Evolutionary conservation across 2,888 invertebrate genomes (phyloP).

Genomic region (Erebia palarica): DNA sequence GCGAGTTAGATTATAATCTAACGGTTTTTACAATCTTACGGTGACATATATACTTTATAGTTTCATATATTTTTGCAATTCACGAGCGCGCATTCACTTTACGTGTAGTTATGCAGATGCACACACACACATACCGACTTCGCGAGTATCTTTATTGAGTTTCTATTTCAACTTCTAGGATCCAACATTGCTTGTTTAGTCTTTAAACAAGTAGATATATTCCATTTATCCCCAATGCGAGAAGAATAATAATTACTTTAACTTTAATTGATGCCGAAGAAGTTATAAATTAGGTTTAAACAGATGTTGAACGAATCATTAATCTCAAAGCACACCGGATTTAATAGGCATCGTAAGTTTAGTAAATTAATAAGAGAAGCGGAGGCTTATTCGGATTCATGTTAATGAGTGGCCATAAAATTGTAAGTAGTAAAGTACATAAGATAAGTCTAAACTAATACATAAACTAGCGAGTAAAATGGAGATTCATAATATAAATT

Average conservation of each 20-base stretch:
- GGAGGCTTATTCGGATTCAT: neutral
- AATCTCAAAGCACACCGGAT: constrained; percentile 5
- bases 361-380: constrained; percentile 8
- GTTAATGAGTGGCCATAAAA: constrained; percentile 4
- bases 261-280: neutral
- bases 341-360: constrained; percentile 2
- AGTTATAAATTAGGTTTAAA: neutral
- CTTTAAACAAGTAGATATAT: constrained; percentile 34
- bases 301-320: neutral
- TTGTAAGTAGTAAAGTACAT: constrained; percentile 1
- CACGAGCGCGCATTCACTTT: too few species aligned
- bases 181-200: neutral
- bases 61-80: too few species aligned
- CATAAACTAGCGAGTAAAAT: neutral
- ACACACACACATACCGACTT: too few species aligned
- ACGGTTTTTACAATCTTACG: too few species aligned
- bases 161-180: too few species aligned
- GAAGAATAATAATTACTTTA: neutral
- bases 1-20: too few species aligned
- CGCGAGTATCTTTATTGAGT: too few species aligned
- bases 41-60: too few species aligned
- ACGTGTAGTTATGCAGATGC: too few species aligned
- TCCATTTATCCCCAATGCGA: constrained; percentile 21
- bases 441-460: constrained; percentile 6
- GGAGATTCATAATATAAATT: neutral